A percentile compares a stretch with the other conserved stretches of the same genome.
Conservation (phyloP, 2,797 vertebrate genomes). For the Enteromius afrohamiltoni region DNA sequence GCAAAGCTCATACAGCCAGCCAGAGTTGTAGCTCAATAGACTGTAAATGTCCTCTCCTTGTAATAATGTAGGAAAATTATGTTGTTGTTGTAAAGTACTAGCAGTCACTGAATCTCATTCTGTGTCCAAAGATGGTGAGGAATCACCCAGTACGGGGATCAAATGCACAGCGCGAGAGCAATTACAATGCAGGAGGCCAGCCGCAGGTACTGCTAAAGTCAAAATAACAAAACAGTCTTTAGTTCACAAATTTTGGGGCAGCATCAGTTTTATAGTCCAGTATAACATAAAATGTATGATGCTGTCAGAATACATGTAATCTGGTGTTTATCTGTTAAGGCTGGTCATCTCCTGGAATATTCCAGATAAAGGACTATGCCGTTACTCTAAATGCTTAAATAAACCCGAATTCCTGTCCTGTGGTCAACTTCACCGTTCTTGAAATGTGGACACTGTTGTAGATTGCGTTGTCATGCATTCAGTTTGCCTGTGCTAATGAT, state of each 20-base stretch:
- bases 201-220: constrained; percentile 48
- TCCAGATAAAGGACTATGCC: constrained; percentile 13
- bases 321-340: background rate
- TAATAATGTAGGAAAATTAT: constrained; percentile 14
- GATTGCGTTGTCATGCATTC: background rate
- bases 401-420: constrained; percentile 31
- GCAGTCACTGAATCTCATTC: constrained; percentile 46
- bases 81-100: constrained; percentile 12
- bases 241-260: constrained; percentile 11
- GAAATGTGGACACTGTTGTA: constrained; percentile 37
- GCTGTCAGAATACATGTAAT: background rate
- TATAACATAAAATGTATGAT: background rate
- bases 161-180: constrained; percentile 51
- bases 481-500: constrained; percentile 12
- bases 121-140: constrained; percentile 57
- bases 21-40: background rate
- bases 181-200: constrained; percentile 53
- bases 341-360: constrained; percentile 37
- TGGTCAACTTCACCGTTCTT: constrained; percentile 43
- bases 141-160: constrained; percentile 54
- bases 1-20: background rate
- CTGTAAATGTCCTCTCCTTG: constrained; percentile 15
- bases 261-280: background rate
- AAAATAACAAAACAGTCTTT: background rate
- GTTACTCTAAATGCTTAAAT: background rate